Evolutionary conservation across 2,888 invertebrate genomes (phyloP).

Genomic region (Poecilobothrus nobilitatus): DNA sequence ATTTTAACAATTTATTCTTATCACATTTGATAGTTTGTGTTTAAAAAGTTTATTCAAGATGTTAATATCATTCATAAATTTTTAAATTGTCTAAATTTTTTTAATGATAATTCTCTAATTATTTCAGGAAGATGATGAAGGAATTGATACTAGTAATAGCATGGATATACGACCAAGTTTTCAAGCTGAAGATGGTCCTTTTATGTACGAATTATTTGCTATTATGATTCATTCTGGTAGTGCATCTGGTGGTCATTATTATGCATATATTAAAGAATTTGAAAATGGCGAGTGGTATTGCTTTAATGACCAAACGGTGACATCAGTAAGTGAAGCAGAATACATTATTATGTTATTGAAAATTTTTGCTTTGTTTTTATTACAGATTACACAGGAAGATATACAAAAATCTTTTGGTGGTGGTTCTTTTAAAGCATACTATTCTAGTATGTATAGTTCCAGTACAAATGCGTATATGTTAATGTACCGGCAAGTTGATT

Average conservation of each 20-base stretch:
- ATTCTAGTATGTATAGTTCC: slow-evolving; percentile 65
- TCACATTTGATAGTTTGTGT: too few species aligned
- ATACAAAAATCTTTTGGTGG: slow-evolving; percentile 79
- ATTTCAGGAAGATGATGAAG: slow-evolving; percentile 58
- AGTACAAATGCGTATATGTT: slow-evolving; percentile 88
- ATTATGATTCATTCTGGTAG: slow-evolving; percentile 90
- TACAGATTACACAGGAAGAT: slow-evolving; percentile 67
- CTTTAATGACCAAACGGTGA: slow-evolving; percentile 80
- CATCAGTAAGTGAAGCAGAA: slow-evolving; percentile 48
- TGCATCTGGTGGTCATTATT: slow-evolving; percentile 85
- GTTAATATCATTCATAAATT: too few species aligned
- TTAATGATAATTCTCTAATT: slow-evolving; percentile 16
- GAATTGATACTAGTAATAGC: slow-evolving; percentile 54
- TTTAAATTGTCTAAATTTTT: too few species aligned
- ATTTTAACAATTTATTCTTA: too few species aligned
- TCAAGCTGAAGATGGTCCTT: slow-evolving; percentile 52
- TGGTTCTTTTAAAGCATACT: slow-evolving; percentile 59
- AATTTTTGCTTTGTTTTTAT: slow-evolving; percentile 14
- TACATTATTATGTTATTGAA: neutral
- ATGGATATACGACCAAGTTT: slow-evolving; percentile 32
- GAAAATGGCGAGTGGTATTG: slow-evolving; percentile 70
- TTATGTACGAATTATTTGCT: slow-evolving; percentile 76
- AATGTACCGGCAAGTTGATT: slow-evolving; percentile 73
- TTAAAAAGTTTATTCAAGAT: too few species aligned
- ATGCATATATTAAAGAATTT: slow-evolving; percentile 80